These are phyloP conservation scores for Hirtodrosophila alboralis DNA, from an alignment of 2,888 invertebrate genomes.

Conservation along the genomic window DNA sequence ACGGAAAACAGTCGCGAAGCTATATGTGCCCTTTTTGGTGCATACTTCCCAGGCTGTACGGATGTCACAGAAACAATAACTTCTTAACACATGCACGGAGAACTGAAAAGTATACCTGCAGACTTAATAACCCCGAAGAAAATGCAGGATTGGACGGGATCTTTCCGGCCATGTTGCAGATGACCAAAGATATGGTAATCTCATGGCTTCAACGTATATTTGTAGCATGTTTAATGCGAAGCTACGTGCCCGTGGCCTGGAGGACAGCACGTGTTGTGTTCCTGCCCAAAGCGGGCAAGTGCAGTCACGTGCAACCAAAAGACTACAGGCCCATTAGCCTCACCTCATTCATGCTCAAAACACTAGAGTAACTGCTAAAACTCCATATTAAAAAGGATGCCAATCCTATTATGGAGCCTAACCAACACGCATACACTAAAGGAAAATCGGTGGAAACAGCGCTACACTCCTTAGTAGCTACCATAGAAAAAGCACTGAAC, in stretches of 20 bases:
- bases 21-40: no score
- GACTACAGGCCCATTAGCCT: no score
- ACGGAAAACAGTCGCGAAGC: no score
- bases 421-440: neutral
- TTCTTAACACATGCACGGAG: no score
- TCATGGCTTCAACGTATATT: neutral
- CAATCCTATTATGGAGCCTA: neutral
- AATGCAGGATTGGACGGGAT: neutral
- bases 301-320: no score
- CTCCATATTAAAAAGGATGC: no score
- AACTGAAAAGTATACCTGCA: no score
- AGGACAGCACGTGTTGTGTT: neutral
- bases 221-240: neutral
- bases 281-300: neutral
- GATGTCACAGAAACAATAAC: no score
- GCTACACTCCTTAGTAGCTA: neutral
- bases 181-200: neutral
- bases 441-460: conserved; percentile 1
- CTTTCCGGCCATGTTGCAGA: neutral
- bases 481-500: neutral
- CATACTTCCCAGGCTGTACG: no score
- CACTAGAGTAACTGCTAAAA: no score
- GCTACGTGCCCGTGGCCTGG: neutral
- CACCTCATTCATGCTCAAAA: no score
- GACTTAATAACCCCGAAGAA: no score